Conservation (phyloP, 2,888 invertebrate species). For the Agelastica alni region DNA sequence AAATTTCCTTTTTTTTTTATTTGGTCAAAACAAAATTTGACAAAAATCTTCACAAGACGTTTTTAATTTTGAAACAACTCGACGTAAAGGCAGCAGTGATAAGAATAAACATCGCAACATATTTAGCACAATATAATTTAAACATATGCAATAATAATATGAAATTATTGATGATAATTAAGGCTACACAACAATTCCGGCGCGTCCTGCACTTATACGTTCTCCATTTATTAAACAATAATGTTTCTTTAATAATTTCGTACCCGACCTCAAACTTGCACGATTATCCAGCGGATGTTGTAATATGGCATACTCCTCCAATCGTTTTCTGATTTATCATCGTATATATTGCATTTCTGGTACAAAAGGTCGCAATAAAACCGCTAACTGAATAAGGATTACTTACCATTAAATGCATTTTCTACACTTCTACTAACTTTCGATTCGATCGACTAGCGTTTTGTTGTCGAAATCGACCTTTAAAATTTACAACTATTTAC, state of each 20-base stretch:
- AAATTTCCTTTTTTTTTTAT: too few species aligned
- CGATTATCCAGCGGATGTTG: slow-evolving; percentile 10
- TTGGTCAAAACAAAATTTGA: too few species aligned
- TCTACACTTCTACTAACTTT: slow-evolving; percentile 13
- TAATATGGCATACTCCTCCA: slow-evolving; percentile 13
- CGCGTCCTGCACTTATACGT: background rate
- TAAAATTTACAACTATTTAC: slow-evolving; percentile 22
- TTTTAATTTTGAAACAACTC: too few species aligned
- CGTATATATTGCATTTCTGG: slow-evolving; percentile 1
- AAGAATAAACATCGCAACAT: too few species aligned
- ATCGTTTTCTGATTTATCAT: slow-evolving; percentile 12
- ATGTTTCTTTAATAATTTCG: slow-evolving; percentile 6
- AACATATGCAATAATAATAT: too few species aligned
- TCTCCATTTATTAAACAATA: slow-evolving; percentile 4
- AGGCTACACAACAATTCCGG: too few species aligned
- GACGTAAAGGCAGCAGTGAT: too few species aligned
- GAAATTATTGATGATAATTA: too few species aligned
- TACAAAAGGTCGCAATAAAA: slow-evolving; percentile 12
- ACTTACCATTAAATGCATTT: slow-evolving; percentile 18
- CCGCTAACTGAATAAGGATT: slow-evolving; percentile 9
- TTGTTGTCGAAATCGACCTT: slow-evolving; percentile 18
- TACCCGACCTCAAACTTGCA: slow-evolving; percentile 17
- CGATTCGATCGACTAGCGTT: slow-evolving; percentile 1
- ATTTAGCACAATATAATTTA: too few species aligned
- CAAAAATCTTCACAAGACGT: too few species aligned